Percentiles rank a stretch among this genome's conserved stretches.
Conservation (phyloP, 2,888 invertebrate genomes). For the Troides helena region DNA sequence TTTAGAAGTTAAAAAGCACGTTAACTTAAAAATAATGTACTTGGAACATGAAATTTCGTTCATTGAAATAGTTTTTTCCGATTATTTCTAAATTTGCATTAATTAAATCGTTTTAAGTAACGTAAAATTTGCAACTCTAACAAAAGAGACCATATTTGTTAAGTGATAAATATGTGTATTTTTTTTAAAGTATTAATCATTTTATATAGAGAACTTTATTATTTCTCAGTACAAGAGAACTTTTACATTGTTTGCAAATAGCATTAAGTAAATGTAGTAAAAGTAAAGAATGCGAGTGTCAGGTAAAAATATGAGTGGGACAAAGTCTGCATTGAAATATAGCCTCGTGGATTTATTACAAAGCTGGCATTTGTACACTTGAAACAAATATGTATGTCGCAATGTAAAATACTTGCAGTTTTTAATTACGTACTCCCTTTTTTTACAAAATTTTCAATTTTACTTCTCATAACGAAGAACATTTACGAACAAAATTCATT, state of each 20-base stretch:
- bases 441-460: background rate
- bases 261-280: conserved; percentile 26
- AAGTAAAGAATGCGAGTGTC: conserved; percentile 28
- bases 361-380: conserved; percentile 18
- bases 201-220: background rate
- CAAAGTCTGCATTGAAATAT: conserved; percentile 26
- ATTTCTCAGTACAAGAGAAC: conserved; percentile 7
- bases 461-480: background rate
- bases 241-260: conserved; percentile 16
- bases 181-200: background rate
- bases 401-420: conserved; percentile 9
- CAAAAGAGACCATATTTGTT: background rate
- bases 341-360: conserved; percentile 23
- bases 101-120: too few relatives aligned
- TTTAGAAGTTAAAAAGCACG: too few relatives aligned
- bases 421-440: background rate
- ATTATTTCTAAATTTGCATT: too few relatives aligned
- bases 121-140: too few relatives aligned
- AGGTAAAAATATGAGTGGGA: conserved; percentile 28
- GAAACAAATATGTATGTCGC: conserved; percentile 14
- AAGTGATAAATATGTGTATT: background rate
- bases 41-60: background rate
- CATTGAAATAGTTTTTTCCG: background rate
- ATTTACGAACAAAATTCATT: background rate
- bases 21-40: background rate